Percentiles rank a stretch among this genome's conserved stretches.
Conservation (phyloP, 2,888 invertebrate species). For the Xylota segnis region DNA sequence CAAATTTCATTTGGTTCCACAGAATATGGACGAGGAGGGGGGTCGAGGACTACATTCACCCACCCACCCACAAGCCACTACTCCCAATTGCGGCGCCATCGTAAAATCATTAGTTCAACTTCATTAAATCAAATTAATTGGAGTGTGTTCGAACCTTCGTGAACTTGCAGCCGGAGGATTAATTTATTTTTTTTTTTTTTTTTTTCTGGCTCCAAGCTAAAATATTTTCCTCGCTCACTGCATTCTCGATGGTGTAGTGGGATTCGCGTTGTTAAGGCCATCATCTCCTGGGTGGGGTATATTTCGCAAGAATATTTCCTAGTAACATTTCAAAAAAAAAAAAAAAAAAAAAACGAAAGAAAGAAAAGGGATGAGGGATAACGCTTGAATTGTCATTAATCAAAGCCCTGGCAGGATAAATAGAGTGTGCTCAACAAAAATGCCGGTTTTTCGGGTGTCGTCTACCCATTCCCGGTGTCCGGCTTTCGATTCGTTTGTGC, state of each 20-base stretch:
- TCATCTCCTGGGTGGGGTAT: slow-evolving; percentile 7
- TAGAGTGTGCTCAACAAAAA: slow-evolving; percentile 67
- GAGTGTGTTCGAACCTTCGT: slow-evolving; percentile 74
- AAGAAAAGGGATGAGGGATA: slow-evolving; percentile 56
- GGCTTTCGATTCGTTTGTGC: slow-evolving; percentile 16
- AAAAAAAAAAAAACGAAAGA: slow-evolving; percentile 6
- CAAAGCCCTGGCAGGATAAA: slow-evolving; percentile 67
- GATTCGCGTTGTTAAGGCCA: neutral
- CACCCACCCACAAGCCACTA: slow-evolving; percentile 19
- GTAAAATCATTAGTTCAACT: slow-evolving; percentile 77
- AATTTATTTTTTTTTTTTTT: slow-evolving; percentile 54
- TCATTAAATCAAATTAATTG: slow-evolving; percentile 77
- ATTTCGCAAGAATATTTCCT: slow-evolving; percentile 34
- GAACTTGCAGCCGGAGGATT: slow-evolving; percentile 72
- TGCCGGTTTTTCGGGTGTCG: slow-evolving; percentile 29
- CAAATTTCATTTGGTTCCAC: slow-evolving; percentile 60
- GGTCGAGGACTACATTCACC: neutral
- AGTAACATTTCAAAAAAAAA: slow-evolving; percentile 52
- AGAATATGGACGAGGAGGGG: neutral
- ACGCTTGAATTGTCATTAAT: slow-evolving; percentile 74
- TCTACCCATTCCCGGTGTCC: slow-evolving; percentile 7
- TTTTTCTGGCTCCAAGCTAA: slow-evolving; percentile 30
- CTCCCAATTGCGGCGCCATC: slow-evolving; percentile 64
- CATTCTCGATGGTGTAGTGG: slow-evolving; percentile 35
- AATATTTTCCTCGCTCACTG: slow-evolving; percentile 55